Base-by-base conservation (phyloP, 2,113 vertebrate genomes). In the Grus americana region DNA sequence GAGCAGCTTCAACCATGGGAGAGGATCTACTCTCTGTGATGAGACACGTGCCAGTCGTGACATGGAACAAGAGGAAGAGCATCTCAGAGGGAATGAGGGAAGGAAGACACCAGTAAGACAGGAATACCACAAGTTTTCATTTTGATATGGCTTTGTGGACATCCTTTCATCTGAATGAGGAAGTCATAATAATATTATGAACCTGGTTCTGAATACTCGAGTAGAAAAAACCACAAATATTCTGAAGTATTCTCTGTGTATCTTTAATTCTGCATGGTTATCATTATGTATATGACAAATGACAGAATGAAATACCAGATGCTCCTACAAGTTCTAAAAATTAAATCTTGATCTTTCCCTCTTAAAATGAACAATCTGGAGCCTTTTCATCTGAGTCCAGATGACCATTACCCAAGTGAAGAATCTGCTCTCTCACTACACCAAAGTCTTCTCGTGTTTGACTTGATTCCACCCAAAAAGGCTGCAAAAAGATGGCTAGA, bases 331-430 rank as follows among this genome's bases (percentile, higher is more conserved):
- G 20, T 13, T 70, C 32, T 63, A 27, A 79, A 66, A 75, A 46
- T 22, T 27, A 72, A 73, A 84, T 62, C 20, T 75, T 24, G 9
- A 62, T 34, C 9, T 70, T 81, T 88, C 50, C 12, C 79, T 63
- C 29, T 81, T 61, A 47, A 5, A 36, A 5, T 42, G 26, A 76
- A 52, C 6, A 32, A 22, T 4, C 5, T 46, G 38, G 52, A 91
- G 95, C 97, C 66, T 96, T 98, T 86, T 98, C 95, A 99, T 92
- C 52, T 97, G 97, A 96, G 98, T 98, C 97, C 96, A 97, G 86
- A 99, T 98, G 59, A 98, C 98, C 98, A 5, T 96, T 97, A 80
- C 92, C 93, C 24, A 98, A 98, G 24, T 98, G 97, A 89, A 99
- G 98, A 96, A 99, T 98, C 58, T 97, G 71, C 27, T 98, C 97